Percentiles rank a stretch among this genome's conserved stretches.
Evolutionary conservation across 2,113 vertebrate species (phyloP).

Genomic region (Melanerpes formicivorus): DNA sequence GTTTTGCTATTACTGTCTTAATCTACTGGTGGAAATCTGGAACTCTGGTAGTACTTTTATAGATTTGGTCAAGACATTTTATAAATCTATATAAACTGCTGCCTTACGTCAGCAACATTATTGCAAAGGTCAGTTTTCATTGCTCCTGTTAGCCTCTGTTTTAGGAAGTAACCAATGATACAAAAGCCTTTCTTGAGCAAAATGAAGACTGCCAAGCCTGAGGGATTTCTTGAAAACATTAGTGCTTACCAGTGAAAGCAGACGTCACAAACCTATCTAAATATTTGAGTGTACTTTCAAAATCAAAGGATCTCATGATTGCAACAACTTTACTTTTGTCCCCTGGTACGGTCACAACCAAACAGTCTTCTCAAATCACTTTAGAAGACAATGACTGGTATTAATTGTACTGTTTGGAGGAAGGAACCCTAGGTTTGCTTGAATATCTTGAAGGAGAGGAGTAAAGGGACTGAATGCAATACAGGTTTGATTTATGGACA

Average conservation of each 20-base stretch:
- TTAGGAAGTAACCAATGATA: conserved; percentile 2
- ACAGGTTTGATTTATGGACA: conserved; percentile 15
- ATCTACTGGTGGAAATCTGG: not conserved
- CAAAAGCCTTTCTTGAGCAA: conserved; percentile 8
- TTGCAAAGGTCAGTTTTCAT: not conserved
- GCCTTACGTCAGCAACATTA: not conserved
- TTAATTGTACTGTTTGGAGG: not conserved
- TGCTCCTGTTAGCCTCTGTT: not conserved
- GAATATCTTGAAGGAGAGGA: not conserved
- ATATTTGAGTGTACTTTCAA: conserved; percentile 29
- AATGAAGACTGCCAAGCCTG: not conserved
- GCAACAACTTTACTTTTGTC: not conserved
- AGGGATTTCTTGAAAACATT: not conserved
- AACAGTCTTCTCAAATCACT: not conserved
- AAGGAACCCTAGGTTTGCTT: not conserved
- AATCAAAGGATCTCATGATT: not conserved
- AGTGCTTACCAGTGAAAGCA: not conserved
- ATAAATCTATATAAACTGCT: not conserved
- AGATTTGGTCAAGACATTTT: not conserved
- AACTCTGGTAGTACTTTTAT: not conserved
- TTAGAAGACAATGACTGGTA: not conserved
- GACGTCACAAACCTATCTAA: not conserved
- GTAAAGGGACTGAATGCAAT: not conserved
- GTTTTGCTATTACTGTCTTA: not conserved
- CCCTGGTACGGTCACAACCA: not conserved